Percentiles rank a stretch among this genome's conserved stretches.
Conservation (phyloP, 2,113 vertebrate genomes). For the Phalacrocorax brasilianus region DNA sequence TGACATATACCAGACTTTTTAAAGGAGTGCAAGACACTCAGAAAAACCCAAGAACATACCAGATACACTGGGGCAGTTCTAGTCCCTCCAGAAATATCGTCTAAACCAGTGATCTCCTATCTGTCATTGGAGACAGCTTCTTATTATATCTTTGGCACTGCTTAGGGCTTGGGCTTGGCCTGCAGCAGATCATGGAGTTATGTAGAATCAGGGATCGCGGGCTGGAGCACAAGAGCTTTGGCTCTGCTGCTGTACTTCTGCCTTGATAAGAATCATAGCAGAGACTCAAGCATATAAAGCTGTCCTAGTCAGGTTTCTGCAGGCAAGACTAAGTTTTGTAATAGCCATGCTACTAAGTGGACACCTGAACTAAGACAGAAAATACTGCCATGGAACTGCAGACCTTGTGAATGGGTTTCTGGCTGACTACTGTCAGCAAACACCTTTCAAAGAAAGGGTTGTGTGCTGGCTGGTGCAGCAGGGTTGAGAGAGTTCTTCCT, state of each 20-base stretch:
- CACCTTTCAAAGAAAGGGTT: background rate
- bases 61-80: background rate
- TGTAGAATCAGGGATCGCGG: background rate
- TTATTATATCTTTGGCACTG: background rate
- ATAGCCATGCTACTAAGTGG: background rate
- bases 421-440: background rate
- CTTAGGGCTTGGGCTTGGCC: background rate
- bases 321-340: background rate
- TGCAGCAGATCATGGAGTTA: background rate
- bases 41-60: background rate
- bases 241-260: background rate
- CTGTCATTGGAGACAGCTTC: background rate
- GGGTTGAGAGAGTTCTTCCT: background rate
- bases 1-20: background rate
- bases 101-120: background rate
- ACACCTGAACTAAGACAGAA: background rate
- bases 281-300: background rate
- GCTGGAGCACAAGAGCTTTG: background rate
- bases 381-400: background rate
- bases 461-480: background rate
- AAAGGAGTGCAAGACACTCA: background rate
- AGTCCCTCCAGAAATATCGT: background rate
- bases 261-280: background rate
- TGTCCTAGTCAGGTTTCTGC: background rate
- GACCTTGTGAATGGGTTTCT: background rate